Conservation (phyloP, 1,140 invertebrate genomes). For the Ceratitis capitata region DNA sequence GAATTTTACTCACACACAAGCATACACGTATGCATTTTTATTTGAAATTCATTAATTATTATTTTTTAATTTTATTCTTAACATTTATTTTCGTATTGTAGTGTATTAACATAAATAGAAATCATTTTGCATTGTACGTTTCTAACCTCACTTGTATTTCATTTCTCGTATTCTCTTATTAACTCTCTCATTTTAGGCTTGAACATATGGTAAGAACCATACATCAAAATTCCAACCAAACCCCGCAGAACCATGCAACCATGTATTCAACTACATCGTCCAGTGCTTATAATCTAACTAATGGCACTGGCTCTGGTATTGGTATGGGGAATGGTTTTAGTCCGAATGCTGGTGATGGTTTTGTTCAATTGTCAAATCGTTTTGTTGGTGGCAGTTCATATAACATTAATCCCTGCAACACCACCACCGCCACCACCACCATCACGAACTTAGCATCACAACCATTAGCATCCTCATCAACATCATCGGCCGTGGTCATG, state of each 20-base stretch:
- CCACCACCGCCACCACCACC: background rate
- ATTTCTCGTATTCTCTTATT: constrained; percentile 43
- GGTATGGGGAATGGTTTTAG: background rate
- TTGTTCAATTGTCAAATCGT: background rate
- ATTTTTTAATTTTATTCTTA: background rate
- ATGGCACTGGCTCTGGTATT: constrained; percentile 39
- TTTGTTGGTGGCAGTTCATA: background rate
- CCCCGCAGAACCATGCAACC: constrained; percentile 39
- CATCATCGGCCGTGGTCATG: background rate
- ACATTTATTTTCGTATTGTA: background rate
- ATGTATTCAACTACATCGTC: background rate
- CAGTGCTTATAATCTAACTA: constrained; percentile 38
- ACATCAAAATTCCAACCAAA: constrained; percentile 41
- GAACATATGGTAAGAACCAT: constrained; percentile 64
- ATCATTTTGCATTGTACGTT: background rate
- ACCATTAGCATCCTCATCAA: constrained; percentile 19
- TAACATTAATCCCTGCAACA: constrained; percentile 15
- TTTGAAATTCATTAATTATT: background rate
- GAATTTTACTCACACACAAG: background rate
- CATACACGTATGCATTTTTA: background rate
- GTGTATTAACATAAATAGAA: background rate
- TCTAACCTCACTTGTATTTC: constrained; percentile 2
- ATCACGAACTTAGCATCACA: too few relatives aligned
- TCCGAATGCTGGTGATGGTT: background rate
- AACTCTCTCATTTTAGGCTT: constrained; percentile 53